Conservation (phyloP, 2,888 invertebrate species). For the Piscicola geometra region DNA sequence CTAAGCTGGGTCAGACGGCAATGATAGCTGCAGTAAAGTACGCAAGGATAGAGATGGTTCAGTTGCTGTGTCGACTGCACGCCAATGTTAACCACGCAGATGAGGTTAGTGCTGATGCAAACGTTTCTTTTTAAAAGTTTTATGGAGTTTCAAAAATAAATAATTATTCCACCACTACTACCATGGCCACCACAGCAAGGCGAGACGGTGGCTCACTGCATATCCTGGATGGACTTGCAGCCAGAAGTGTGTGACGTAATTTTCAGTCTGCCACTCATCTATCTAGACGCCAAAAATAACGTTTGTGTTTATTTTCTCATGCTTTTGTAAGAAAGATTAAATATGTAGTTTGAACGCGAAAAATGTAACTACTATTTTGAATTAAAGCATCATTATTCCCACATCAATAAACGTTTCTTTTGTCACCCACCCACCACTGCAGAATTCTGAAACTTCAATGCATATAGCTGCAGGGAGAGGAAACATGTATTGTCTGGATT, state of each 20-base stretch:
- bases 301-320: background rate
- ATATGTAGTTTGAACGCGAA: too few species aligned
- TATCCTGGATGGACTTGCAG: slow-evolving; percentile 59
- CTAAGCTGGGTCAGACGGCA: slow-evolving; percentile 22
- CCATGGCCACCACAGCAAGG: slow-evolving; percentile 52
- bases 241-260: slow-evolving; percentile 34
- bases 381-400: too few species aligned
- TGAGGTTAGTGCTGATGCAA: background rate
- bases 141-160: too few species aligned
- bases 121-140: too few species aligned
- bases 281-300: slow-evolving; percentile 29
- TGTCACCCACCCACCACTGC: too few species aligned
- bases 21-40: slow-evolving; percentile 30
- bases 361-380: too few species aligned
- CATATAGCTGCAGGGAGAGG: slow-evolving; percentile 60
- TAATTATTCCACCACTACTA: background rate
- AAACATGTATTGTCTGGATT: slow-evolving; percentile 59
- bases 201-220: slow-evolving; percentile 60
- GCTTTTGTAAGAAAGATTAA: too few species aligned
- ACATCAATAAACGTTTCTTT: too few species aligned
- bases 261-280: background rate
- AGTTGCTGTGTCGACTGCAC: slow-evolving; percentile 11
- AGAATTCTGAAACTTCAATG: slow-evolving; percentile 61
- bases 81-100: slow-evolving; percentile 19
- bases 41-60: background rate